Evolutionary conservation across 2,113 vertebrate species (phyloP), one percentile per base, ranked within the genome.

Genomic region (Corapipo altera): DNA sequence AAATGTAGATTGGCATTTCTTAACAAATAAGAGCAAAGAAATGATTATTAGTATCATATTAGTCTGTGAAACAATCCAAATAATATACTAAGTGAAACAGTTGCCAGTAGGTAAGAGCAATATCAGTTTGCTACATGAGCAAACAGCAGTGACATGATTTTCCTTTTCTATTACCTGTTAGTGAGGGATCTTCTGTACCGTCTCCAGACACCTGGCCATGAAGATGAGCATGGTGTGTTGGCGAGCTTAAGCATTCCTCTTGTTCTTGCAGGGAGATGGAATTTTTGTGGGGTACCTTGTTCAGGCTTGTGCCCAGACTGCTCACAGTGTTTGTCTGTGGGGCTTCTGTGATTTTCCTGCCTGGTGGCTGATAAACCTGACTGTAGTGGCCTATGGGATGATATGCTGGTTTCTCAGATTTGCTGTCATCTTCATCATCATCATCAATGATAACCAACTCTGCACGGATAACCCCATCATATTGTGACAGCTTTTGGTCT

Each of bases 361-460:
- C 97, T 8, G 77, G 80, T 26, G 99, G 98, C 80, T 98, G 98
- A 95, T 98, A 99, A 64, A 99, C 96, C 94, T 98, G 98, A 76
- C 98, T 98, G 3, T 72, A 97, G 93, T 97, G 98, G 23, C 98
- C 98, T 51, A 98, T 17, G 7, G 99, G 98, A 76, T 99, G 99
- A 96, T 97, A 99, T 2, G 96, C 94, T 22, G 98, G 97, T 13
- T 83, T 95, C 52, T 98, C 96, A 23, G 97, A 96, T n/a, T 85
- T 94, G 35, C 95, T 87, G 7, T 98, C 98, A 2, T 98, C 98
- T 4, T 98, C 98, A 1, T 98, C 98, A 0, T 97, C 96, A 1
- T 98, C 98, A 8, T 98, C 97, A 33, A 99, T 98, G 67, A 99
- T 96, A 8, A 99, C 99, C 51, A 99, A 88, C 95, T 99, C 99